Evolutionary conservation across 2,888 invertebrate species (phyloP).

Genomic region (Acleris holmiana): DNA sequence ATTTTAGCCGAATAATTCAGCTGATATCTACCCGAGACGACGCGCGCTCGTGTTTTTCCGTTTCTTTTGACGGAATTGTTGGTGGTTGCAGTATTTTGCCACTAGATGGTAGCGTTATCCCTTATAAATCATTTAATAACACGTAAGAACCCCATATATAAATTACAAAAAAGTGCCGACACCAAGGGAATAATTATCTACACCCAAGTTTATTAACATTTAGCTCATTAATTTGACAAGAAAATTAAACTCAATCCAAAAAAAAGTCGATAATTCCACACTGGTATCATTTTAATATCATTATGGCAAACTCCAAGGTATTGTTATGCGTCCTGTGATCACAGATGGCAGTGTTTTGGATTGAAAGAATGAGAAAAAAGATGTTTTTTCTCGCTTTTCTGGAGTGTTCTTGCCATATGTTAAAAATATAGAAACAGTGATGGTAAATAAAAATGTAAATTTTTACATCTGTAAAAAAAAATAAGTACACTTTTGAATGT

Average conservation of each 20-base stretch:
- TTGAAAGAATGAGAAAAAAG: constrained; percentile 39
- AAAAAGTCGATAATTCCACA: constrained; percentile 36
- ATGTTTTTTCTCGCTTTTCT: constrained; percentile 21
- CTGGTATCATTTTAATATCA: constrained; percentile 35
- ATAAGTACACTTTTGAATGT: no score
- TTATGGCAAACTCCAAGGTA: constrained; percentile 16
- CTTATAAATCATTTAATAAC: constrained; percentile 17
- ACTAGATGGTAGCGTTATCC: constrained; percentile 59
- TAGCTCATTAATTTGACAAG: neutral
- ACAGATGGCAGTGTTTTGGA: constrained; percentile 47
- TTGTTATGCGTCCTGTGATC: neutral
- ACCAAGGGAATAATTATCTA: neutral
- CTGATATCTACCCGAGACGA: constrained; percentile 83
- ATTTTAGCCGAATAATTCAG: constrained; percentile 86
- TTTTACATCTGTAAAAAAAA: no score
- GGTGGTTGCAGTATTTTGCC: constrained; percentile 48
- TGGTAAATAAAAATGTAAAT: no score
- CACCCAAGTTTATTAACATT: neutral
- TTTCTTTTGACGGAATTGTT: constrained; percentile 80
- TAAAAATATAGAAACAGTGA: neutral
- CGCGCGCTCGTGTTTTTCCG: constrained; percentile 84
- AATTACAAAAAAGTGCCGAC: neutral
- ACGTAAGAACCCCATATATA: neutral
- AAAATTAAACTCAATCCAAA: constrained; percentile 18
- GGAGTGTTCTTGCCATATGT: constrained; percentile 8